These are phyloP conservation scores for Mesaphorura yosii DNA, from an alignment of 1,140 invertebrate genomes.

Conservation along the genomic window DNA sequence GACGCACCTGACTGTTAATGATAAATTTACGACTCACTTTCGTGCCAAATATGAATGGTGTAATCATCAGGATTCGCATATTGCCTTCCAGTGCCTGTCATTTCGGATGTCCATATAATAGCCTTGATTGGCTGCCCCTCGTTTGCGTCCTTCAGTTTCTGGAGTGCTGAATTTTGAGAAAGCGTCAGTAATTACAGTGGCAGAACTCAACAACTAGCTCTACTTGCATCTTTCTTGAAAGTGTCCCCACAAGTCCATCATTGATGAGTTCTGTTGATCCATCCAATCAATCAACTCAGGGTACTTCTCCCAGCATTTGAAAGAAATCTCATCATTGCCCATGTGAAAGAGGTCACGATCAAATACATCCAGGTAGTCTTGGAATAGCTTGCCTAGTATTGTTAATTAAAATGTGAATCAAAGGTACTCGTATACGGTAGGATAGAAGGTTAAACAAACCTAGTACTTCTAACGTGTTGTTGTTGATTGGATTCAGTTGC, in stretches of 20 bases:
- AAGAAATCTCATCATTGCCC: conserved; percentile 35
- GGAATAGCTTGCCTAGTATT: conserved; percentile 17
- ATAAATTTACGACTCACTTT: conserved; percentile 41
- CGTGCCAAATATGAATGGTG: conserved; percentile 51
- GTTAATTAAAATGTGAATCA: too few species aligned
- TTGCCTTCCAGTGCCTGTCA: conserved; percentile 52
- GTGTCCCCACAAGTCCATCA: conserved; percentile 32
- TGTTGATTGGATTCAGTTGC: conserved; percentile 34
- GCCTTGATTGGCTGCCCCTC: conserved; percentile 47
- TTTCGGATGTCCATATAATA: conserved; percentile 66
- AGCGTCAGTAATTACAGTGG: too few species aligned
- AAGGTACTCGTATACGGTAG: background rate
- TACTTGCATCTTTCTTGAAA: conserved; percentile 26
- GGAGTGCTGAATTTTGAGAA: conserved; percentile 17
- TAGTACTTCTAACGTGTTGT: conserved; percentile 31
- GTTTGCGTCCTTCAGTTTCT: conserved; percentile 30
- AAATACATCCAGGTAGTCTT: conserved; percentile 28
- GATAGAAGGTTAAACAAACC: conserved; percentile 32
- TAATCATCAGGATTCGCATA: conserved; percentile 38
- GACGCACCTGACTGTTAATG: too few species aligned
- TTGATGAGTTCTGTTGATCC: conserved; percentile 23
- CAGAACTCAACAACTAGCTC: too few species aligned
- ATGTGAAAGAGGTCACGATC: conserved; percentile 33
- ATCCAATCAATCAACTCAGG: conserved; percentile 33
- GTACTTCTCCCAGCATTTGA: conserved; percentile 32